Conservation (phyloP, 2,888 invertebrate genomes). For the Xestia c-nigrum region DNA sequence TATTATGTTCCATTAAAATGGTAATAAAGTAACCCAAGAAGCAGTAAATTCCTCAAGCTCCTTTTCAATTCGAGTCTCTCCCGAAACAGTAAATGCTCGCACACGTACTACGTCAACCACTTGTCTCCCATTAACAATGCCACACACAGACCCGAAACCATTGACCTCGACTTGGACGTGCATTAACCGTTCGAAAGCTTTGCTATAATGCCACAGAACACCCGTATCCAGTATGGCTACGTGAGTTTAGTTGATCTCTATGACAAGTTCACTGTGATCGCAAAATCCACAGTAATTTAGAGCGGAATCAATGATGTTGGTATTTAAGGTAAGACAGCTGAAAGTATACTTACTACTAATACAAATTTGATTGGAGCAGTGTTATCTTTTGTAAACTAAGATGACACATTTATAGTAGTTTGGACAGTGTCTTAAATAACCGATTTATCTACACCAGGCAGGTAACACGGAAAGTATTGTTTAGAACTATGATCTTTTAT, state of each 20-base stretch:
- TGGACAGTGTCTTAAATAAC: neutral
- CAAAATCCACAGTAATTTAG: neutral
- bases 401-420: neutral
- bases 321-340: neutral
- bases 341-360: neutral
- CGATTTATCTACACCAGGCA: neutral
- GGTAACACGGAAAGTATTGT: neutral
- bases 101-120: slow-evolving; percentile 30
- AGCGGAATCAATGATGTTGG: neutral
- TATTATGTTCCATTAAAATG: neutral
- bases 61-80: slow-evolving; percentile 24
- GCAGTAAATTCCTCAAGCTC: slow-evolving; percentile 25
- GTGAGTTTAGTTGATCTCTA: neutral
- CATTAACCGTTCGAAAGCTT: slow-evolving; percentile 53
- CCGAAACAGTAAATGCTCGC: slow-evolving; percentile 13
- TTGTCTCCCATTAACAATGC: slow-evolving; percentile 55
- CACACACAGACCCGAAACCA: slow-evolving; percentile 47
- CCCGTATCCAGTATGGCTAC: neutral
- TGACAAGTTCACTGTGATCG: neutral
- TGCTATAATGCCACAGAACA: slow-evolving; percentile 30
- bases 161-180: slow-evolving; percentile 55
- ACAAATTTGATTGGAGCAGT: neutral
- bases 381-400: neutral
- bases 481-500: neutral
- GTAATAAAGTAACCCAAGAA: neutral